phyloP scores from a whole-genome alignment of 2,888 invertebrate genomes.

The Eutolmus rufibarbis region DNA sequence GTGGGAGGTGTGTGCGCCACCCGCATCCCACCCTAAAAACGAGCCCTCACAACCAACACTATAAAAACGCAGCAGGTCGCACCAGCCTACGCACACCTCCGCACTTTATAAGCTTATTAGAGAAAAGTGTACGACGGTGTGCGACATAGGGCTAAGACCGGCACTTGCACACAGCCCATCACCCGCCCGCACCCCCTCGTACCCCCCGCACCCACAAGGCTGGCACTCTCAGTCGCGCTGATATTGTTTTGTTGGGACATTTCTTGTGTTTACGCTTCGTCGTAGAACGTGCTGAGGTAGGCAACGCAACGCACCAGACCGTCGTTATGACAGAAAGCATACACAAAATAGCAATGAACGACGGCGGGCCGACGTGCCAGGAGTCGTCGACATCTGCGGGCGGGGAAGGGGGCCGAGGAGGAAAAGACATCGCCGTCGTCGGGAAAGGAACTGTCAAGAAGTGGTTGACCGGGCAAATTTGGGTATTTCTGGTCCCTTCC shows the following conservation, averaged over 20 bases:
- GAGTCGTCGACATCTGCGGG: neutral
- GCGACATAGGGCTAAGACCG: neutral
- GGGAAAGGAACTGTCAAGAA: conserved; percentile 41
- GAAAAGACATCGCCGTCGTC: conserved; percentile 14
- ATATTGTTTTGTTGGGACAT: conserved; percentile 17
- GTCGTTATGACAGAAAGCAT: conserved; percentile 35
- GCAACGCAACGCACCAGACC: conserved; percentile 40
- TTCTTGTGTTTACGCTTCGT: conserved; percentile 37
- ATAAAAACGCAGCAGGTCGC: neutral
- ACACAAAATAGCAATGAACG: conserved; percentile 15
- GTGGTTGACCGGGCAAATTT: conserved; percentile 43
- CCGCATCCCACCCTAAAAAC: neutral
- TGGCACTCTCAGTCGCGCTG: neutral
- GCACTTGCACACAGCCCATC: neutral
- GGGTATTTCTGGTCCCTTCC: conserved; percentile 35
- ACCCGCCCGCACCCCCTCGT: neutral
- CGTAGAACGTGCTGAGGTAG: conserved; percentile 34
- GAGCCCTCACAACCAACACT: conserved; percentile 1
- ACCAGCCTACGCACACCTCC: conserved; percentile 18
- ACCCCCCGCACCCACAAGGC: too few relatives aligned
- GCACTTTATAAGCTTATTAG: conserved; percentile 31
- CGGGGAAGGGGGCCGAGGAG: neutral
- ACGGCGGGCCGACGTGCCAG: neutral
- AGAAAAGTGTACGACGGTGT: conserved; percentile 6
- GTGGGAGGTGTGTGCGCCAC: neutral